Evolutionary conservation across 2,888 invertebrate genomes (phyloP), one percentile per base, ranked within the genome.

Genomic region (Thereva unica): DNA sequence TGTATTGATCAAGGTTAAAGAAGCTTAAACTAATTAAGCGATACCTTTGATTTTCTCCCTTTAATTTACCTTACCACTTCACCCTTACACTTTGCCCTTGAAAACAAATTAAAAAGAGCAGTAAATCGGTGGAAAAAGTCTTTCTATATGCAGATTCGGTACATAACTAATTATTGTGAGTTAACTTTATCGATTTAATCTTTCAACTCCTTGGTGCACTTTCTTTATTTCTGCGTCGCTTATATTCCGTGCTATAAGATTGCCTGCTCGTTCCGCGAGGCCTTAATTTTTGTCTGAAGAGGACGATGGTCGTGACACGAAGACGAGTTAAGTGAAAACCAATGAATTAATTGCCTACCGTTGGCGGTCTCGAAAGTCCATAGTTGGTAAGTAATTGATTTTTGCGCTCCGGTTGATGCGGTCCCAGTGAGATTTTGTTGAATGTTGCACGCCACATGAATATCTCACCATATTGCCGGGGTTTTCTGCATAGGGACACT

Each of bases 261-360:
- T 63, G 50, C 23, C 23, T 2, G 50, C 50, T 49, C 50, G 63
- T 63, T 63, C 52, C 50, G 63, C 41, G 40, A 50, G 63, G 42
- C 50, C 50, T 63, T 63, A 50, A 63, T 63, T 63, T 23, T 63
- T 50, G 52, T 50, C 63, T 40, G 40, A 52, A 49, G 42, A 52
- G 63, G 42, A 38, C 41, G 63, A 63, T 23, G 23, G 2, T 63
- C 63, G 63, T 63, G 63, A 63, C 63, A 50, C 50, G 63, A 63
- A 63, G 50, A 63, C 63, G 37, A 50, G 10, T 63, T 63, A 63
- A 63, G 63, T 63, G 63, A 63, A 63, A 63, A 52, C 42, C 63
- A 52, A 63, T 63, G 63, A 63, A 63, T 63, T 63, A 63, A 63
- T 63, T 63, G 41, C 52, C 52, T 42, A 50, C 41, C 50, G 50